Percentiles rank a stretch among this genome's conserved stretches.
These are phyloP conservation scores for Seriola quinqueradiata DNA, from an alignment of 2,113 vertebrate species.

Conservation along the genomic window DNA sequence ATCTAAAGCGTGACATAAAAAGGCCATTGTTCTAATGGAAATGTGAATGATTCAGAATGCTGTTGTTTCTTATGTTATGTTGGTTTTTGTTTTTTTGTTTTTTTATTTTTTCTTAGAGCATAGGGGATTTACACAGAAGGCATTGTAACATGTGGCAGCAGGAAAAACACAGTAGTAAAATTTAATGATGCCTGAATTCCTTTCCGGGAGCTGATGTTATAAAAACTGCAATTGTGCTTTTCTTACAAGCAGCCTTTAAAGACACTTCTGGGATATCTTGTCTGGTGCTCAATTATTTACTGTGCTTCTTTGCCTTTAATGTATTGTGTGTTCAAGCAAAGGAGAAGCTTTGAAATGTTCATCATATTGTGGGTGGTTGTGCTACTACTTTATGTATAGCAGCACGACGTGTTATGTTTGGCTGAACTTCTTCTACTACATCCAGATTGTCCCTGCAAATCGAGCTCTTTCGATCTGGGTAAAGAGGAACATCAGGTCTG, in stretches of 20 bases:
- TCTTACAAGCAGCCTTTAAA: slow-evolving; percentile 62
- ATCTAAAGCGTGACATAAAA: too few species aligned
- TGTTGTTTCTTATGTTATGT: too few species aligned
- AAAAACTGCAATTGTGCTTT: too few species aligned
- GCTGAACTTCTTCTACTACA: slow-evolving; percentile 65
- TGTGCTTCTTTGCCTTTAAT: not conserved
- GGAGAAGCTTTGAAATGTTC: rapidly evolving
- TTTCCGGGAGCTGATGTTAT: too few species aligned
- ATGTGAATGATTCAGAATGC: not conserved
- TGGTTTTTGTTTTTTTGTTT: too few species aligned
- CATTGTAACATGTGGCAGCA: too few species aligned
- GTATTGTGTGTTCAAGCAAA: rapidly evolving
- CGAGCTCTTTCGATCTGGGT: slow-evolving; percentile 43
- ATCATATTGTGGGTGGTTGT: rapidly evolving
- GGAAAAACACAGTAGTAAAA: too few species aligned
- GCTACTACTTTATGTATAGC: not conserved
- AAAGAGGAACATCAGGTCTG: slow-evolving; percentile 60
- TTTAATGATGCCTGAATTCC: too few species aligned
- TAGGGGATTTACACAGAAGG: too few species aligned
- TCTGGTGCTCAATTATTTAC: slow-evolving; percentile 37
- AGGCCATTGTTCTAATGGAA: not conserved
- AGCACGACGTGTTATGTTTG: slow-evolving; percentile 50
- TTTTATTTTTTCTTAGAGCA: too few species aligned
- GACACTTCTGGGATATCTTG: slow-evolving; percentile 46
- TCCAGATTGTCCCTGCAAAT: slow-evolving; percentile 56